Conservation (phyloP, 2,888 invertebrate species). For the Heliconius ismenius region DNA sequence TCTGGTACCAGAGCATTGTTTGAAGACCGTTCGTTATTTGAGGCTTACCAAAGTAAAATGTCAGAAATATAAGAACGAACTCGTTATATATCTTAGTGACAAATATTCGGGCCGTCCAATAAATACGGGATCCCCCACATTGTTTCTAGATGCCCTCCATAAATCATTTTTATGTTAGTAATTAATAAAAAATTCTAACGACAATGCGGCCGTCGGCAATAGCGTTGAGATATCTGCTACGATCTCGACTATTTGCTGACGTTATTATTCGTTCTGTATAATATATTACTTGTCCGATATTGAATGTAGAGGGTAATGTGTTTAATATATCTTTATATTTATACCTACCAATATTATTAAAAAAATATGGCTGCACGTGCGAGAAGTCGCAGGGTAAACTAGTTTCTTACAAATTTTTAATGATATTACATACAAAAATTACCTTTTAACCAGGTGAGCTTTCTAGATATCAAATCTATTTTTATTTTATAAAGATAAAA, state of each 20-base stretch:
- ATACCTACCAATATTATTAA: too few species aligned
- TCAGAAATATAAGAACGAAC: slow-evolving; percentile 52
- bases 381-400: background rate
- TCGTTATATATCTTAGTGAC: slow-evolving; percentile 71
- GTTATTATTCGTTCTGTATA: slow-evolving; percentile 5
- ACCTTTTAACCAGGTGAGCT: too few species aligned
- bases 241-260: slow-evolving; percentile 35
- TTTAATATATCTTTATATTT: background rate
- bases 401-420: too few species aligned
- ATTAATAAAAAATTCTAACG: slow-evolving; percentile 77
- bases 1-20: slow-evolving; percentile 9
- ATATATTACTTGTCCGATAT: background rate
- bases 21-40: slow-evolving; percentile 7
- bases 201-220: slow-evolving; percentile 52
- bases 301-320: background rate
- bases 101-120: slow-evolving; percentile 72
- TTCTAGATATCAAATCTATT: too few species aligned
- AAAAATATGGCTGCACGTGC: background rate
- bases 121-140: slow-evolving; percentile 71
- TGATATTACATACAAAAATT: too few species aligned
- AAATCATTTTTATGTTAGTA: slow-evolving; percentile 79
- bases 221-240: slow-evolving; percentile 42
- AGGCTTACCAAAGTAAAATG: slow-evolving; percentile 32
- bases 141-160: slow-evolving; percentile 74
- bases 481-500: too few species aligned